A percentile compares a stretch with the other conserved stretches of the same genome.
Conservation (phyloP, 2,888 invertebrate genomes). For the Hipparchia sbordonii region DNA sequence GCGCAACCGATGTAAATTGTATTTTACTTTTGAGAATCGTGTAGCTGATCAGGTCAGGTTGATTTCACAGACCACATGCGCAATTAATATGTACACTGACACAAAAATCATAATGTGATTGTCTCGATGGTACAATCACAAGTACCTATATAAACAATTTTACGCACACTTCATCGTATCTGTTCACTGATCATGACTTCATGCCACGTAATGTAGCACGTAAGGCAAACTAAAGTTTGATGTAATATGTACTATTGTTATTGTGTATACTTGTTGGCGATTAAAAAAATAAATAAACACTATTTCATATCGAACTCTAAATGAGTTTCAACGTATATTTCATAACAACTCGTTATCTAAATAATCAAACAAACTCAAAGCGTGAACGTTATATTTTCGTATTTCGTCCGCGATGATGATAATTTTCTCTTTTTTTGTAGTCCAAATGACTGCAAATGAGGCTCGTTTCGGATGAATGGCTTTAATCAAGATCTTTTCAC, state of each 20-base stretch:
- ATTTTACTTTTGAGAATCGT: no score
- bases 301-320: not conserved
- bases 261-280: not conserved
- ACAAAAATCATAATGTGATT: no score
- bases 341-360: slow-evolving; percentile 18
- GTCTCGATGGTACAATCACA: no score
- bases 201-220: no score
- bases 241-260: not conserved
- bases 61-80: no score
- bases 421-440: slow-evolving; percentile 42
- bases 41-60: no score
- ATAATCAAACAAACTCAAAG: slow-evolving; percentile 22
- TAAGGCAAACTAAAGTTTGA: no score
- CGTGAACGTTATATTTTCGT: slow-evolving; percentile 44
- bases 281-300: not conserved
- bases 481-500: slow-evolving; percentile 51
- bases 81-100: no score
- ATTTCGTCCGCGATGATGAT: slow-evolving; percentile 34
- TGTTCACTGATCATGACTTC: no score
- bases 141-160: no score
- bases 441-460: slow-evolving; percentile 43
- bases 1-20: no score
- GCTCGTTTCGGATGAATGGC: slow-evolving; percentile 49
- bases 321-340: slow-evolving; percentile 3
- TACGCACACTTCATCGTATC: no score